phyloP scores from a whole-genome alignment of 1,140 invertebrate genomes.

The Anastatus disparis region DNA sequence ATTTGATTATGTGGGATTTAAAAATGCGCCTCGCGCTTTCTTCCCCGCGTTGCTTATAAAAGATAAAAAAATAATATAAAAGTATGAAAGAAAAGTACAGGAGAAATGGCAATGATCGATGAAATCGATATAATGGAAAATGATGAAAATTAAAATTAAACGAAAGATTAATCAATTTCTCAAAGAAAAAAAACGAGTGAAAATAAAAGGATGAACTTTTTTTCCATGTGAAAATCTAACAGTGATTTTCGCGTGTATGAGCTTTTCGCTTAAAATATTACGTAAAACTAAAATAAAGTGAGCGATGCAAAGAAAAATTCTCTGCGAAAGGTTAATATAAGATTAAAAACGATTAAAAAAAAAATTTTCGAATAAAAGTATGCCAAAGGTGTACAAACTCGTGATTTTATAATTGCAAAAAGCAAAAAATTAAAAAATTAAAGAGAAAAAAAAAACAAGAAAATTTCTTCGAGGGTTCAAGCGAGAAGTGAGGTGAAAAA shows the following conservation, averaged over 20 bases:
- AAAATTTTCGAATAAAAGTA: neutral
- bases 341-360: neutral
- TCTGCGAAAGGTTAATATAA: neutral
- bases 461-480: neutral
- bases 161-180: too few species aligned
- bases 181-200: too few species aligned
- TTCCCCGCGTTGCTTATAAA: slow-evolving; percentile 17
- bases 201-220: too few species aligned
- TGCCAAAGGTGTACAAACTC: neutral
- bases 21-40: slow-evolving; percentile 36
- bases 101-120: slow-evolving; percentile 29
- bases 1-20: slow-evolving; percentile 41
- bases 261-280: slow-evolving; percentile 11
- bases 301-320: neutral
- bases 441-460: too few species aligned
- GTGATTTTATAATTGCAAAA: slow-evolving; percentile 12
- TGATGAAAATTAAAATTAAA: neutral
- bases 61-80: slow-evolving; percentile 11
- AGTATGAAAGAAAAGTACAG: neutral
- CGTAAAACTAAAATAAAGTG: neutral
- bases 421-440: neutral
- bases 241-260: neutral
- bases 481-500: neutral
- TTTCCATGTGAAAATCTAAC: too few species aligned
- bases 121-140: slow-evolving; percentile 1